Base-by-base conservation (phyloP, 1,140 invertebrate genomes). In the Brachionus manjavacas region DNA sequence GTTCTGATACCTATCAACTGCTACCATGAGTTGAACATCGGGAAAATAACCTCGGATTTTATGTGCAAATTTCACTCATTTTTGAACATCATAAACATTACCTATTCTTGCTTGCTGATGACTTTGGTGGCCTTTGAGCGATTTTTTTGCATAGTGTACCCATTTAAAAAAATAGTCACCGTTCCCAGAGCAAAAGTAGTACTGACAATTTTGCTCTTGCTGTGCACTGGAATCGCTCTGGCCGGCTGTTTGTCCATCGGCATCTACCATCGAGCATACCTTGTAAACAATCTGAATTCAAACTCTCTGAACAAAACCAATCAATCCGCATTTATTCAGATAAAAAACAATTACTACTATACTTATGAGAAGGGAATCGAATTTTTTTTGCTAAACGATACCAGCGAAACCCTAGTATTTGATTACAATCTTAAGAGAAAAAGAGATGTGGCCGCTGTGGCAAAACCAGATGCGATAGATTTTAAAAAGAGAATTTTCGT, bases 51-150 rank as follows among this genome's bases (percentile, higher is more conserved):
- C 12, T 81, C 79, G 14, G 79, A 81, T 81, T 81, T 81, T 25
- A 81, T 81, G 79, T 81, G 79, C 52, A 81, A 81, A 81, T 81
- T 81, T 64, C 79, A 81, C 16, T 81, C 79, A 9, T 81, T 81
- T 35, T 14, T 81, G 35, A 81, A 81, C 52, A 68, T 81, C 20
- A 64, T 81, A 16, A 81, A 81, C 28, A 81, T 81, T 6, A 81
- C 79, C 35, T 81, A 81, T 64, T 81, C 79, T n/a, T 81, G 79
- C 31, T 64, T 81, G 23, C 23, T 81, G 39, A 81, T 81, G 79
- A 81, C 79, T 28, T 46, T 81, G 31, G 79, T 81, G 11, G 52
- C 79, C 16, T 60, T 81, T 35, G 79, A 81, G 25, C 12, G 79
- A 60, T 81, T 64, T 68, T 81, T 81, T 64, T 81, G 49, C 41